Percentiles rank a stretch among this genome's conserved stretches.
These are phyloP conservation scores for Pycnonotus jocosus DNA, from an alignment of 2,113 vertebrate species.

Conservation along the genomic window DNA sequence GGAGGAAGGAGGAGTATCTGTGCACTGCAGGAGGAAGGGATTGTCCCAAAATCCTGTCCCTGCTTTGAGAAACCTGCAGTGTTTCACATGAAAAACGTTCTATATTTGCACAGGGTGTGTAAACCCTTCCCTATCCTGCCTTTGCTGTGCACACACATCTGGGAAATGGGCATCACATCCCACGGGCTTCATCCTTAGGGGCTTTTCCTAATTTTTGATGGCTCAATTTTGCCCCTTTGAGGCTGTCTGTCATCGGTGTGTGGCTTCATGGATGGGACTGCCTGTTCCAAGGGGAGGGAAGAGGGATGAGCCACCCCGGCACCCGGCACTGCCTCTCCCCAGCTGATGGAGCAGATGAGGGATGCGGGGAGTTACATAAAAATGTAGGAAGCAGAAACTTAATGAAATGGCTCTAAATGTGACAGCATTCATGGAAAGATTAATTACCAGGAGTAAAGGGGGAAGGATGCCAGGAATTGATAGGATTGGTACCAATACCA, in stretches of 20 bases:
- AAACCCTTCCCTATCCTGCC: neutral
- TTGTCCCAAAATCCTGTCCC: neutral
- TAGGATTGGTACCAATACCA: constrained; percentile 77
- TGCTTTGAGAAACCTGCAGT: neutral
- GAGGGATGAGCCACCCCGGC: rapidly evolving
- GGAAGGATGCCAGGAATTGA: constrained; percentile 78
- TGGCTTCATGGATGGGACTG: neutral
- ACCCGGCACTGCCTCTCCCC: neutral
- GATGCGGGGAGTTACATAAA: constrained; percentile 3
- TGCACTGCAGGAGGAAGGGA: neutral
- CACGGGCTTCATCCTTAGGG: neutral
- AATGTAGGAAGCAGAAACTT: constrained; percentile 64
- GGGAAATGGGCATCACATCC: neutral
- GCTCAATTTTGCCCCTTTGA: constrained; percentile 24
- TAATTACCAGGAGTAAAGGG: constrained; percentile 81
- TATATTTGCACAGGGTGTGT: rapidly evolving
- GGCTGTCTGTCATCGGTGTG: neutral
- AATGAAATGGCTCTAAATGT: constrained; percentile 75
- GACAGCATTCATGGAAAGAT: constrained; percentile 81
- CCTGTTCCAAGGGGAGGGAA: neutral
- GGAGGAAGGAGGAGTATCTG: neutral
- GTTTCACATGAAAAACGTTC: neutral
- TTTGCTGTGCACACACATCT: rapidly evolving
- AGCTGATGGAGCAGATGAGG: constrained; percentile 40
- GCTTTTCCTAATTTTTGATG: neutral